A percentile compares a stretch with the other conserved stretches of the same genome.
Conservation (phyloP, 2,797 vertebrate species). For the Cryptoblepharus egeriae region DNA sequence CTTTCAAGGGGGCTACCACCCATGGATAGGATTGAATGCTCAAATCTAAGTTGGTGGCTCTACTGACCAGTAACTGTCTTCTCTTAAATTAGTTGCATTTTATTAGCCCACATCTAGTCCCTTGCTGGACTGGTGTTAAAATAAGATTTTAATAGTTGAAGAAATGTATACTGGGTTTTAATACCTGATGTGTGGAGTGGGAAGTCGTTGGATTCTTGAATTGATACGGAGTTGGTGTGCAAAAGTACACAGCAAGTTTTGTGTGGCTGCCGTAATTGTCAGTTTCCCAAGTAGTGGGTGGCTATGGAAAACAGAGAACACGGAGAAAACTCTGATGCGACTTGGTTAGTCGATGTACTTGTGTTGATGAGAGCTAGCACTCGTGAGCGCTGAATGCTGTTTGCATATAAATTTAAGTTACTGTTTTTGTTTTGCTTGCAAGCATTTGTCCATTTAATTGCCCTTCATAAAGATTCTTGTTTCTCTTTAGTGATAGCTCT, state of each 20-base stretch:
- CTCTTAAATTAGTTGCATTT: no score
- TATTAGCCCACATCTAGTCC: no score
- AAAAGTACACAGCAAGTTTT: neutral
- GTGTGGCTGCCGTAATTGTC: neutral
- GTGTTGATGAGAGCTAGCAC: fast-evolving
- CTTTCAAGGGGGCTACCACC: no score
- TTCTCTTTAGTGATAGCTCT: neutral
- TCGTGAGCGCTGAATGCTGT: fast-evolving
- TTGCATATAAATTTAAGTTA: neutral
- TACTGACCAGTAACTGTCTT: no score
- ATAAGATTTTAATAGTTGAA: neutral
- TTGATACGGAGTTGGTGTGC: neutral
- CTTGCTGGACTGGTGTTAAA: neutral
- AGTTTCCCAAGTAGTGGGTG: neutral
- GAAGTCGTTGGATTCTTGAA: neutral
- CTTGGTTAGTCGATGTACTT: neutral
- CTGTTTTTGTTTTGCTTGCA: neutral
- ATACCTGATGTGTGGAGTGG: neutral
- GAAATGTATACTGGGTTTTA: neutral
- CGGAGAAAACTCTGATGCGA: neutral
- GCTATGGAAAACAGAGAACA: neutral
- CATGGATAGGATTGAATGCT: no score
- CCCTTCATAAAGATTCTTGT: neutral
- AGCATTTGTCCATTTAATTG: neutral
- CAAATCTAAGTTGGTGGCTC: no score